These are phyloP conservation scores for Vireo griseus DNA, from an alignment of 2,797 vertebrate genomes.

Conservation along the genomic window DNA sequence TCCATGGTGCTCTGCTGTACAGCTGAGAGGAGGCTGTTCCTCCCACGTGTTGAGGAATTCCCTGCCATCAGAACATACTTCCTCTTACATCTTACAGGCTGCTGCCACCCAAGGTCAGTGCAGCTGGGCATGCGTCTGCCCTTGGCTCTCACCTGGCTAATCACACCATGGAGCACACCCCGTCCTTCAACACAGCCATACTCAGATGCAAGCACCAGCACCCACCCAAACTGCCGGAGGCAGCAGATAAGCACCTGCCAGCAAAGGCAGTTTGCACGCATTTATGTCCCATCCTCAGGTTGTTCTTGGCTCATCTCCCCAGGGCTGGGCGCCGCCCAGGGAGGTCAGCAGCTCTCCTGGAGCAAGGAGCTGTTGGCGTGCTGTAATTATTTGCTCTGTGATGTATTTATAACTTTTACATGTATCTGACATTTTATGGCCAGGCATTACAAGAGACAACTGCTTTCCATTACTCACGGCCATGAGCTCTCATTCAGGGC, in stretches of 20 bases:
- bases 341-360: not conserved
- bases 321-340: not conserved
- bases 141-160: not conserved
- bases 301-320: not conserved
- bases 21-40: not conserved
- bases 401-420: conserved; percentile 45
- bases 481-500: not conserved
- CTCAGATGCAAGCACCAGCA: not conserved
- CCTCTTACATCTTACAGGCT: not conserved
- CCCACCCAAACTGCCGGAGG: not conserved
- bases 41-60: not conserved
- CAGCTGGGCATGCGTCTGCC: not conserved
- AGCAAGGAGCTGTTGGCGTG: not conserved
- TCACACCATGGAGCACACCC: not conserved
- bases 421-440: conserved; percentile 28
- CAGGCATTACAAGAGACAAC: not conserved
- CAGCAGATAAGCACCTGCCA: not conserved
- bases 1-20: not conserved
- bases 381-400: not conserved
- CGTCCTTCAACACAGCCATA: not conserved
- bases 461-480: conserved; percentile 20
- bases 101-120: not conserved
- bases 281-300: not conserved
- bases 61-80: not conserved
- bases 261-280: not conserved